Evolutionary conservation across 2,797 vertebrate species (phyloP), one percentile per base, ranked within the genome.

Genomic region (Acanthurus tractus): DNA sequence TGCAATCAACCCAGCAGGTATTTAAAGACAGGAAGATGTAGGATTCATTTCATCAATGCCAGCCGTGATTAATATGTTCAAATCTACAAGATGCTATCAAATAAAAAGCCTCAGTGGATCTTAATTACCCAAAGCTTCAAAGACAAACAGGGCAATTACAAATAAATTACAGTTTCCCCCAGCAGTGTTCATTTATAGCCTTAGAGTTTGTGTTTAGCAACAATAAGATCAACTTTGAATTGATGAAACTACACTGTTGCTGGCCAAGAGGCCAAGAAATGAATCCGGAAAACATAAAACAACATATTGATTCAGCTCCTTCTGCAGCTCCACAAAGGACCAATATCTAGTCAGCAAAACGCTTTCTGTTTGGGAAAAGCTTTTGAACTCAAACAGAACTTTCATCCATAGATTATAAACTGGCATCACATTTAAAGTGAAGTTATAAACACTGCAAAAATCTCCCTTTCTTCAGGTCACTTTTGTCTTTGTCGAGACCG

Each of bases 291-390:
- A 56, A 89, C 80, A 86, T 89, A 80, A 83, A 89, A 89, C 82
- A 63, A 73, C 68, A 34, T 84, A 89, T 90, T 88, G 88, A 93
- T 90, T 77, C 65, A 48, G 68, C 72, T 88, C 84, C 76, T 62
- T 74, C 73, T 73, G 63, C 76, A 49, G 67, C 62, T 56, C 20
- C 78, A 65, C 59, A 75, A 65, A 70, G 58, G 55, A 46, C 63
- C 40, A 34, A 40, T 25, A n/a, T 59, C 67, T 7, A 15, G 14
- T 29, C 72, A 79, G 23, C 6, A 53, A 22, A 23, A 50, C 8
- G 42, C 22, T 45, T 4, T 68, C 40, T 63, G 44, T 36, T 44
- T 48, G 10, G 22, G 36, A 3, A 23, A 45, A 20, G 42, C 50
- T n/a, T 6, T 57, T 50, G 42, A 6, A 14, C 18, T 63, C n/a